Evolutionary conservation across 2,113 vertebrate species (phyloP).

Genomic region (Asarcornis scutulata): DNA sequence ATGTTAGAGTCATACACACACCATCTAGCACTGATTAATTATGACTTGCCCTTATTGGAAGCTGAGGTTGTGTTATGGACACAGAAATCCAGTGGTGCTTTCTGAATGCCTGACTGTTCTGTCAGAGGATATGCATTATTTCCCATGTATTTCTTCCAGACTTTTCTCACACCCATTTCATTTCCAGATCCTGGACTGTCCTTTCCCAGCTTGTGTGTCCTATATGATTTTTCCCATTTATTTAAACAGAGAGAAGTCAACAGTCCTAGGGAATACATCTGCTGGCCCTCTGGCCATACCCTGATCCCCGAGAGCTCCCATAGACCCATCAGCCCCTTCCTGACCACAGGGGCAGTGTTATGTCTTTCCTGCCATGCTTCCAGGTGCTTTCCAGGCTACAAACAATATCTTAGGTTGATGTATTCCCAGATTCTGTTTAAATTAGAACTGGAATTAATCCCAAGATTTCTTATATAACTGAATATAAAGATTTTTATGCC

Average conservation of each 20-base stretch:
- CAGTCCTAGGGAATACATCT: background rate
- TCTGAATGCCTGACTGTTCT: background rate
- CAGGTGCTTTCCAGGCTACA: background rate
- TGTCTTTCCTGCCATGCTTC: background rate
- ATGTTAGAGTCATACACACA: background rate
- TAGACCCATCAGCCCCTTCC: background rate
- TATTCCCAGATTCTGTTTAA: background rate
- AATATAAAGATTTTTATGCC: background rate
- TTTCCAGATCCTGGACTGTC: background rate
- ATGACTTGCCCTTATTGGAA: background rate
- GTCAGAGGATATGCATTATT: background rate
- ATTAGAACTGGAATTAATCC: background rate
- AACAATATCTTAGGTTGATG: background rate
- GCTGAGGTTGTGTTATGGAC: background rate
- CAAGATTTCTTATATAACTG: background rate
- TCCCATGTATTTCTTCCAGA: background rate
- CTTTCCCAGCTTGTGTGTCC: background rate
- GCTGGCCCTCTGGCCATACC: rapidly evolving
- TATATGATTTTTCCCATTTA: background rate
- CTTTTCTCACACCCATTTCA: background rate
- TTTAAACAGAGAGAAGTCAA: background rate
- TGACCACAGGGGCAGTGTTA: too few relatives aligned
- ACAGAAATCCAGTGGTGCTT: background rate
- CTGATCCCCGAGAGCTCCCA: rapidly evolving
- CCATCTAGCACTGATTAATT: background rate